Conservation (phyloP, 2,797 vertebrate genomes). For the Amniataba percoides region DNA sequence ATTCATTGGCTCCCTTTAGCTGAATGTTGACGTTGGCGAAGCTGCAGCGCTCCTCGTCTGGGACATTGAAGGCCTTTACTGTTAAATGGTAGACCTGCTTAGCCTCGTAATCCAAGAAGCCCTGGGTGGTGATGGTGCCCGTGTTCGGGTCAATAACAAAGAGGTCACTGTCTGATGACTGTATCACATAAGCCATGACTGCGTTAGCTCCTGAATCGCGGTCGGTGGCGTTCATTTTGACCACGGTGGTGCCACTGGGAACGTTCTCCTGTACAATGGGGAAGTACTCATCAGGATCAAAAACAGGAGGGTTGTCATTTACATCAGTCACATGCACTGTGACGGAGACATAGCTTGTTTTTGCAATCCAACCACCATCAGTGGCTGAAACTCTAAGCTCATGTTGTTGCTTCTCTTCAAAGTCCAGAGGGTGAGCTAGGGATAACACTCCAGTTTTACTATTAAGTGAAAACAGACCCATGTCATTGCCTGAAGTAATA, state of each 20-base stretch:
- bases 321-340: constrained; percentile 91
- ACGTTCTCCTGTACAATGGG: constrained; percentile 95
- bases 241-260: constrained; percentile 95
- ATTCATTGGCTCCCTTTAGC: constrained; percentile 96
- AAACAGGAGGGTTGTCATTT: constrained; percentile 95
- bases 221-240: constrained; percentile 92
- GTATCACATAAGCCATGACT: constrained; percentile 93
- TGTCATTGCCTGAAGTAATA: constrained; percentile 92
- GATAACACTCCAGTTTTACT: constrained; percentile 91
- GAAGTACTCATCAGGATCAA: constrained; percentile 91
- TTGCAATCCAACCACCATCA: constrained; percentile 95
- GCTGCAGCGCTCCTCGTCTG: constrained; percentile 96
- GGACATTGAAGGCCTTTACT: constrained; percentile 96
- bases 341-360: constrained; percentile 92
- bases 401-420: constrained; percentile 90
- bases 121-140: constrained; percentile 96
- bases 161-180: constrained; percentile 96
- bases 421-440: constrained; percentile 90
- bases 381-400: constrained; percentile 92
- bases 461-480: constrained; percentile 90
- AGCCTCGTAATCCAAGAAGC: constrained; percentile 97
- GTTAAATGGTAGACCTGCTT: constrained; percentile 96
- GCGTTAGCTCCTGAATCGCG: constrained; percentile 92
- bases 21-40: constrained; percentile 95
- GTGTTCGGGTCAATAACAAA: constrained; percentile 98